Evolutionary conservation across 1,140 invertebrate genomes (phyloP).

Genomic region (Polypedilum pembai): DNA sequence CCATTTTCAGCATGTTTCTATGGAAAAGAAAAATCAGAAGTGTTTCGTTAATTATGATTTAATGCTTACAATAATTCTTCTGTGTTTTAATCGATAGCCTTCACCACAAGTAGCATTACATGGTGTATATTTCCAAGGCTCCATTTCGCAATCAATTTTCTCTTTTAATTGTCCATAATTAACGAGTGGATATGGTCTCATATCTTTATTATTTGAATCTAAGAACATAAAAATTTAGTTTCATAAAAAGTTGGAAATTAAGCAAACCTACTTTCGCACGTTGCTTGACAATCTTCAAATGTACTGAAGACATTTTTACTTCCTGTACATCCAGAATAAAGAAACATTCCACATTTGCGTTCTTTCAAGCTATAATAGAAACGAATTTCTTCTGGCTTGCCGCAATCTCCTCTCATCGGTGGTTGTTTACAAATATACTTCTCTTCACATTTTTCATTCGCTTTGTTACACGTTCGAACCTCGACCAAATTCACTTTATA

Average conservation of each 20-base stretch:
- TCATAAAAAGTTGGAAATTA: no score
- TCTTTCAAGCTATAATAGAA: conserved; percentile 63
- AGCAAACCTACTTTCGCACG: conserved; percentile 34
- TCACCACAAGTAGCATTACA: conserved; percentile 56
- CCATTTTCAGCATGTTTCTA: conserved; percentile 55
- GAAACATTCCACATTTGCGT: conserved; percentile 58
- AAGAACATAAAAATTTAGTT: no score
- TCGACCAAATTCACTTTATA: not conserved
- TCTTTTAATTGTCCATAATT: conserved; percentile 29
- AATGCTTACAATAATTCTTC: conserved; percentile 43
- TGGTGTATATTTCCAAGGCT: conserved; percentile 55
- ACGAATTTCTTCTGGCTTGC: conserved; percentile 53
- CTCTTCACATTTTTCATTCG: conserved; percentile 34
- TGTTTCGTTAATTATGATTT: not conserved
- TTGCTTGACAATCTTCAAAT: conserved; percentile 44
- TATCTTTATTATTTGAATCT: not conserved
- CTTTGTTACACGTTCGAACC: not conserved
- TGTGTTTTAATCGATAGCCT: conserved; percentile 45
- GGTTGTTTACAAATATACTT: conserved; percentile 35
- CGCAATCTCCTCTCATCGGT: conserved; percentile 53
- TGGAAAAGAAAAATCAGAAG: conserved; percentile 26
- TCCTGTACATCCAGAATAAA: conserved; percentile 65
- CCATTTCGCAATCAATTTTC: conserved; percentile 50
- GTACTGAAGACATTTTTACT: conserved; percentile 66
- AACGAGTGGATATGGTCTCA: not conserved